Evolutionary conservation across 1,140 invertebrate species (phyloP).

Genomic region (Paracyclopina nana): DNA sequence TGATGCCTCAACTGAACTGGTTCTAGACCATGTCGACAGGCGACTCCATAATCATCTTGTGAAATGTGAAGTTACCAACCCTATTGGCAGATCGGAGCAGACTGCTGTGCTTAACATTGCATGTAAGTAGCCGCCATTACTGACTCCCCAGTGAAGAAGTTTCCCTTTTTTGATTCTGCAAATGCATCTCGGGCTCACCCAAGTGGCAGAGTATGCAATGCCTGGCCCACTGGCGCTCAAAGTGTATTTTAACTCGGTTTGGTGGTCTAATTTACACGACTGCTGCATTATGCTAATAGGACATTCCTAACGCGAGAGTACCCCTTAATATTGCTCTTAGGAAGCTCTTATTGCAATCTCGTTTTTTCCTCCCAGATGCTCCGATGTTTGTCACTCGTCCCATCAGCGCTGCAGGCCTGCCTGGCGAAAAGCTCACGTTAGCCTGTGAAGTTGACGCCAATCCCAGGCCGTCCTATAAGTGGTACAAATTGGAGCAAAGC

Average conservation of each 20-base stretch:
- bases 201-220: no score
- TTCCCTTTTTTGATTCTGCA: neutral
- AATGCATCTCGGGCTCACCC: no score
- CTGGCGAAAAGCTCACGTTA: slow-evolving; percentile 7
- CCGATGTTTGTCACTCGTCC: slow-evolving; percentile 8
- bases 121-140: slow-evolving; percentile 23
- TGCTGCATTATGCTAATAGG: no score
- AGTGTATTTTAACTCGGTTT: no score
- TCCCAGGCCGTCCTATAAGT: neutral
- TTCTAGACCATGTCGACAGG: slow-evolving; percentile 23
- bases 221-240: no score
- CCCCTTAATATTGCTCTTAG: neutral
- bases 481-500: neutral
- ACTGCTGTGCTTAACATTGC: slow-evolving; percentile 25
- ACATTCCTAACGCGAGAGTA: no score
- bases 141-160: neutral
- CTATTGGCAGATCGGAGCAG: slow-evolving; percentile 27
- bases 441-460: slow-evolving; percentile 12
- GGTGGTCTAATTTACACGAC: no score
- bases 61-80: slow-evolving; percentile 28
- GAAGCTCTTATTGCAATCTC: neutral
- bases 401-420: neutral
- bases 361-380: slow-evolving; percentile 7
- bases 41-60: slow-evolving; percentile 26
- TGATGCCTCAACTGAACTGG: slow-evolving; percentile 22